phyloP scores from a whole-genome alignment of 2,888 invertebrate species.

The Augiades crinisus region DNA sequence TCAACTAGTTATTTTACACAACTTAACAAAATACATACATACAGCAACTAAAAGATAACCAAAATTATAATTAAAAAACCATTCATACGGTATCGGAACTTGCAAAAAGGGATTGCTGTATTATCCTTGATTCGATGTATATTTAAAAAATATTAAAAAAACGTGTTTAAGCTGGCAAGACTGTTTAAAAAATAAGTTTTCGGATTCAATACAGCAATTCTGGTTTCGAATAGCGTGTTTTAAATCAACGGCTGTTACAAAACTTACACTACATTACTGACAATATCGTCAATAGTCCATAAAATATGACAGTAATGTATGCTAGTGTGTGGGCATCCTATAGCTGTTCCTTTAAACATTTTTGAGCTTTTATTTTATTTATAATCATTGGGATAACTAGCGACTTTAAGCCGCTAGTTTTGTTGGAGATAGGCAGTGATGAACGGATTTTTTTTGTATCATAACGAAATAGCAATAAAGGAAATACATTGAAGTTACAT shows the following conservation, averaged over 20 bases:
- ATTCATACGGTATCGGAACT: slow-evolving; percentile 56
- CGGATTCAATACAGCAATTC: slow-evolving; percentile 4
- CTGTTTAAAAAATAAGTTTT: slow-evolving; percentile 3
- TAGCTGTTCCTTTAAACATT: slow-evolving; percentile 1
- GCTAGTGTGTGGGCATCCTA: too few relatives aligned
- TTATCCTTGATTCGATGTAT: slow-evolving; percentile 21
- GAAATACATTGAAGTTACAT: too few relatives aligned
- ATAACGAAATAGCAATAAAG: too few relatives aligned
- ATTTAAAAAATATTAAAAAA: neutral
- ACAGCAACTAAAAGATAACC: slow-evolving; percentile 78
- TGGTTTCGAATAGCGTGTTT: neutral
- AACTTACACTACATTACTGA: neutral
- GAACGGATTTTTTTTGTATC: too few relatives aligned
- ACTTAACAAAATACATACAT: slow-evolving; percentile 81
- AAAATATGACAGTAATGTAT: too few relatives aligned
- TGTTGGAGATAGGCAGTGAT: too few relatives aligned
- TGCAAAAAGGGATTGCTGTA: slow-evolving; percentile 8
- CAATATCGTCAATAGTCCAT: too few relatives aligned
- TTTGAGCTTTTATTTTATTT: too few relatives aligned
- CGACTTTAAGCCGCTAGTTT: too few relatives aligned
- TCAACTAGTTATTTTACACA: slow-evolving; percentile 80
- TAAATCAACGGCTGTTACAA: too few relatives aligned
- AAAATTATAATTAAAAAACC: slow-evolving; percentile 52
- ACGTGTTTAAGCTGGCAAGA: slow-evolving; percentile 25
- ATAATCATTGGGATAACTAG: too few relatives aligned